Evolutionary conservation across 2,113 vertebrate species (phyloP), one percentile per base, ranked within the genome.

Genomic region (Piprites chloris): DNA sequence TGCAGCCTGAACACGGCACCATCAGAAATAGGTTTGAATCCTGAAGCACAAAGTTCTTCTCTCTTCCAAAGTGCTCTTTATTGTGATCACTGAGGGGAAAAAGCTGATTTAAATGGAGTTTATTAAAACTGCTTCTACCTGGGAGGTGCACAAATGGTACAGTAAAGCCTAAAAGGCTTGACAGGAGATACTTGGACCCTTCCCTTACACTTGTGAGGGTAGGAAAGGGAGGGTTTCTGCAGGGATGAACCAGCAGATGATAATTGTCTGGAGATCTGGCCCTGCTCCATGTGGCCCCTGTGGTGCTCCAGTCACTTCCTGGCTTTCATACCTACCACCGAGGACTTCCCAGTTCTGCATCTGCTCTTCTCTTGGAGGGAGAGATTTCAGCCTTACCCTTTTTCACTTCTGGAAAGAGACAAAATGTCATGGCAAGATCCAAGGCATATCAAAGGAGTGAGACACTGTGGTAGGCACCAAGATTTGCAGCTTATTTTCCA

Each of bases 241-340:
- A 65, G 41, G 53, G 37, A 12, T 62, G 68, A 33, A 8, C 37
- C 37, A 42, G 59, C 42, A 41, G 61, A 71, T 79, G 75, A 41
- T 44, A 62, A 47, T 7, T 27, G 21, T n/a, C 82, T 21, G 37
- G 37, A 75, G 85, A 82, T 53, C 58, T 3, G 2, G 2, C 47
- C 33, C 56, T 24, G 17, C 28, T 41, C 82, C 69, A 2, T 0
- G 2, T 1, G 17, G 16, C 32, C 41, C 62, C 63, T 1, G 0
- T 18, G 44, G 17, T 46, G 27, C 49, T 53, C 26, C 79, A 32
- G 79, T 32, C 53, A 21, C 78, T 42, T 65, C 22, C 39, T 37
- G 85, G 53, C 11, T 35, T 33, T 41, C 1, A 0, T 81, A 11
- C 33, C 59, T 2, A 2, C 67, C 62, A 5, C n/a, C 14, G 46